Base-by-base conservation (phyloP, 2,888 invertebrate genomes). In the Caenorhabditis sulstoni region DNA sequence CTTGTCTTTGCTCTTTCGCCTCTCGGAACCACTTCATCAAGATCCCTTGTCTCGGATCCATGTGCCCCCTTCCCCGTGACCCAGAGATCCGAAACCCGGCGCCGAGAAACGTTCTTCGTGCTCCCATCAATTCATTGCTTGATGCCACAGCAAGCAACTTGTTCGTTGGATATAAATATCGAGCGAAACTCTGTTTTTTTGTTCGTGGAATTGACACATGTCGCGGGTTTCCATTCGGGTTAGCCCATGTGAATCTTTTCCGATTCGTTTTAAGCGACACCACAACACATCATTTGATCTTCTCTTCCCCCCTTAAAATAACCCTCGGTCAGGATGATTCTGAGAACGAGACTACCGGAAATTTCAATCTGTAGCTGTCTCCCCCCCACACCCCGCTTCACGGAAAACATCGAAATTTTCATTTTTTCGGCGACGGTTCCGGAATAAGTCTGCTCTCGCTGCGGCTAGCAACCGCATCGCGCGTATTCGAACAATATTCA, bases 121-220 rank as follows among this genome's bases (percentile, higher is more conserved):
- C 53, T 49, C 59, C 35, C 62, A 70, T 70, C 70, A 70, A 70
- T 70, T 66, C 37, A 44, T 53, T 18, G n/a, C n/a, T 59, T 52
- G 18, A 53, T 20, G 29, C 20, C 52, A 59, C 59, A 50, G 45
- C 47, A 37, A 20, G 18, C 16, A 61, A 53, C 70, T 61, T 45
- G 52, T 59, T 61, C 44, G 11, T 2, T 45, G 39, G 14, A 37
- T 18, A 39, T 52, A 20, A 57, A 47, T 16, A 53, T n/a, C 20
- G 45, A 49, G 44, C 35, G 35, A 68, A 52, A 41, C 39, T 29
- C 7, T 29, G 3, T 7, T 29, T 29, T 29, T 29, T 7, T 29
- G 3, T 29, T 29, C 29, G 29, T 29, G 68, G 53, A 70, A 61
- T 20, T 55, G 70, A 71, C 62, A 71, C 61, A 70, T 64, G 61